phyloP scores from a whole-genome alignment of 1,140 invertebrate species.

The Drosophila trapezifrons region DNA sequence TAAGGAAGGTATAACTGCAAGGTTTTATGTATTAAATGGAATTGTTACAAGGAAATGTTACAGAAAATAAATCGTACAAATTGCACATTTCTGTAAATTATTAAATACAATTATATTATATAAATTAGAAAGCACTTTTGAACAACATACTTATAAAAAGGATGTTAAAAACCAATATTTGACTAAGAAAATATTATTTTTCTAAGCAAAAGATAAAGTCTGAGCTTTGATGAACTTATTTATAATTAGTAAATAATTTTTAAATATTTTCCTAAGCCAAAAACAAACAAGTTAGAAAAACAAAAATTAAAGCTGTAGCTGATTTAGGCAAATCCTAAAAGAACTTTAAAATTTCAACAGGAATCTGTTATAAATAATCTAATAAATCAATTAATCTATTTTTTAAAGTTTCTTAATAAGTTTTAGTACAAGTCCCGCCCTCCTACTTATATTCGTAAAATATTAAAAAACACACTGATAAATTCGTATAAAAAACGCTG shows the following conservation, averaged over 20 bases:
- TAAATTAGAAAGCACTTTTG: too few relatives aligned
- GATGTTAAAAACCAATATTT: too few relatives aligned
- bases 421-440: not conserved
- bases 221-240: too few relatives aligned
- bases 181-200: too few relatives aligned
- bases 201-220: too few relatives aligned
- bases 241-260: too few relatives aligned
- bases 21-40: not conserved
- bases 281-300: too few relatives aligned
- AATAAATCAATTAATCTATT: not conserved
- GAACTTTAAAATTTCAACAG: not conserved
- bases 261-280: too few relatives aligned
- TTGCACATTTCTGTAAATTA: too few relatives aligned
- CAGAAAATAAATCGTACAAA: not conserved
- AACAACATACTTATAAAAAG: too few relatives aligned
- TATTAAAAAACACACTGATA: slow-evolving; percentile 2
- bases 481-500: slow-evolving; percentile 74
- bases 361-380: not conserved
- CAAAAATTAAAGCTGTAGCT: too few relatives aligned
- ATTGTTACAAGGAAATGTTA: not conserved
- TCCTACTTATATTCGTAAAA: not conserved
- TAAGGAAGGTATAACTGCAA: not conserved
- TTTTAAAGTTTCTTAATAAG: not conserved
- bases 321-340: not conserved
- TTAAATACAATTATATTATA: too few relatives aligned